Evolutionary conservation across 2,888 invertebrate species (phyloP).

Genomic region (Sarcophaga rosellei): DNA sequence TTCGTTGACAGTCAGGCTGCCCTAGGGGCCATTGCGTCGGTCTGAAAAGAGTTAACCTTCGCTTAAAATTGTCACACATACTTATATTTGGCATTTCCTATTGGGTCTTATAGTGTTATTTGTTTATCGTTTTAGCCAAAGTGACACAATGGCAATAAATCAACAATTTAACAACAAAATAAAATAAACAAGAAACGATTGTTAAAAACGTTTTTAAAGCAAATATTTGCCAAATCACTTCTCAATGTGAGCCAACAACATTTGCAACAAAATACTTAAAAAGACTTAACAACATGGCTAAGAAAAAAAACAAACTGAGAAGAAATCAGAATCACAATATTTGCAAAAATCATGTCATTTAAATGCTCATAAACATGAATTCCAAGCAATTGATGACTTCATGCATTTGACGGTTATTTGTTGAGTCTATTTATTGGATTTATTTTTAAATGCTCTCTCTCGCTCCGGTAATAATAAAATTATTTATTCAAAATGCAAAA

Average conservation of each 20-base stretch:
- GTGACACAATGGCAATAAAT: not conserved
- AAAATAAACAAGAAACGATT: not conserved
- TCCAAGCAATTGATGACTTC: constrained; percentile 48
- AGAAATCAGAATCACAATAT: constrained; percentile 13
- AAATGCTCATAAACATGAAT: constrained; percentile 14
- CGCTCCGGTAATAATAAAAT: too few species aligned
- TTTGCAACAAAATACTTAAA: constrained; percentile 13
- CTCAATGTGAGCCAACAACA: constrained; percentile 36
- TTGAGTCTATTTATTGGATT: constrained; percentile 24
- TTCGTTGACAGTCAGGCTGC: too few species aligned
- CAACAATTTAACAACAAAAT: constrained; percentile 2
- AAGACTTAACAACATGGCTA: not conserved
- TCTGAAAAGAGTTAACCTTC: too few species aligned
- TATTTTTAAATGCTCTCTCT: not conserved
- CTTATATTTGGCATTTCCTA: too few species aligned
- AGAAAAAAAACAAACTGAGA: not conserved
- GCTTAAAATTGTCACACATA: too few species aligned
- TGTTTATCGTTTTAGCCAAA: not conserved
- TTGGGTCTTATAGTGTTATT: too few species aligned
- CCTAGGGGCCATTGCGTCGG: too few species aligned
- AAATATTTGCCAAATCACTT: constrained; percentile 55
- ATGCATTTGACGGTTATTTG: constrained; percentile 53
- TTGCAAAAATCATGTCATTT: constrained; percentile 48
- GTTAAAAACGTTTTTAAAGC: constrained; percentile 21
- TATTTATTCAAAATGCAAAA: too few species aligned